These are phyloP conservation scores for Orestias chungarensis DNA, from an alignment of 2,797 vertebrate species.

Conservation along the genomic window DNA sequence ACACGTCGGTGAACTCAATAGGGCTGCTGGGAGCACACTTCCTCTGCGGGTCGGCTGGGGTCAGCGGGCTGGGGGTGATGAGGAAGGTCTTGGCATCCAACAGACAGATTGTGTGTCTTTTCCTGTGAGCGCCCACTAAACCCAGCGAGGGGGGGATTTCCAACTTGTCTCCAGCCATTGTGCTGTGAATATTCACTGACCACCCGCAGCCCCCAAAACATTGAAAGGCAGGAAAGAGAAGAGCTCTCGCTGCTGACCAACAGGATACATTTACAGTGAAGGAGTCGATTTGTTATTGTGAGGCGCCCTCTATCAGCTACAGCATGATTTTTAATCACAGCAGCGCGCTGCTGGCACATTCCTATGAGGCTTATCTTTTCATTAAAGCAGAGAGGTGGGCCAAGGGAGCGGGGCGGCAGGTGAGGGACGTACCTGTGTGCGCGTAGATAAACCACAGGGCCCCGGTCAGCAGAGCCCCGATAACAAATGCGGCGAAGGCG, in stretches of 20 bases:
- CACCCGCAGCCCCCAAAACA: conserved; percentile 52
- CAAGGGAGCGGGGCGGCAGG: conserved; percentile 27
- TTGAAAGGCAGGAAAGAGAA: conserved; percentile 77
- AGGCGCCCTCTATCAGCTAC: conserved; percentile 62
- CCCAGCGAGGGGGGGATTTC: conserved; percentile 72
- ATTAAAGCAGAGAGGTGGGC: conserved; percentile 38
- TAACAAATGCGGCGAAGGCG: conserved; percentile 93
- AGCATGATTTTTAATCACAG: conserved; percentile 70
- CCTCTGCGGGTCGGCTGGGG: conserved; percentile 63
- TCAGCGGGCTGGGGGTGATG: conserved; percentile 55
- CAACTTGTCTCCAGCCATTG: conserved; percentile 70
- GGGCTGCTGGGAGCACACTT: conserved; percentile 62
- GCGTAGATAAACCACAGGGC: conserved; percentile 98
- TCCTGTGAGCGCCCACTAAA: conserved; percentile 71
- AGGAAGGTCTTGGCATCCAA: conserved; percentile 77
- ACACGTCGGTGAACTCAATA: conserved; percentile 33
- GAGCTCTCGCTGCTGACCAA: conserved; percentile 72
- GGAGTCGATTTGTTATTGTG: conserved; percentile 77
- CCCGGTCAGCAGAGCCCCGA: conserved; percentile 93
- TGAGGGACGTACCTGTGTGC: conserved; percentile 87
- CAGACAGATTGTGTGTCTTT: conserved; percentile 75
- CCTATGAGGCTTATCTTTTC: conserved; percentile 62
- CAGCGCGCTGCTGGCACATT: conserved; percentile 65
- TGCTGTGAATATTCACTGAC: conserved; percentile 62
- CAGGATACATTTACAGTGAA: conserved; percentile 79